These are phyloP conservation scores for Eupsittula cactorum DNA, from an alignment of 2,113 vertebrate species.

Conservation along the genomic window DNA sequence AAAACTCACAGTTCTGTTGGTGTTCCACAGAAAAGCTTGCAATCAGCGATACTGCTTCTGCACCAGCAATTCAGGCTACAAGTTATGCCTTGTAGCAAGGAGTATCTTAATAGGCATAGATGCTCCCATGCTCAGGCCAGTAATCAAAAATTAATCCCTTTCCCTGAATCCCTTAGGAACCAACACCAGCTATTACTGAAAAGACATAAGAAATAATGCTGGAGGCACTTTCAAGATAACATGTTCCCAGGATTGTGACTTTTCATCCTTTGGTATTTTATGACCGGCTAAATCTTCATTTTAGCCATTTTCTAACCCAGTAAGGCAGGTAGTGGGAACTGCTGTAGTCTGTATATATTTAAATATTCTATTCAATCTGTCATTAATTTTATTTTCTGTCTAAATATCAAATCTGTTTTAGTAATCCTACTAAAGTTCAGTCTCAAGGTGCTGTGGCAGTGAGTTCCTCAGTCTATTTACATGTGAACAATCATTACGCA, in stretches of 20 bases:
- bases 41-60: not conserved
- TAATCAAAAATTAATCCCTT: slow-evolving; percentile 35
- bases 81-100: slow-evolving; percentile 18
- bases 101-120: slow-evolving; percentile 8
- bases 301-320: not conserved
- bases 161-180: not conserved
- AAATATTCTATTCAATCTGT: not conserved
- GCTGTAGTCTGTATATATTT: not conserved
- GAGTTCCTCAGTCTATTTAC: not conserved
- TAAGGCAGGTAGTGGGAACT: not conserved
- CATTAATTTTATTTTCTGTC: not conserved
- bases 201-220: slow-evolving; percentile 6
- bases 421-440: not conserved
- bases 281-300: not conserved
- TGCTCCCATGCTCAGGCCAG: not conserved
- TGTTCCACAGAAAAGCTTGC: not conserved
- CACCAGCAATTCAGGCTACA: not conserved
- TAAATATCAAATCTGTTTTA: not conserved
- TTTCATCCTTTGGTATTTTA: not conserved
- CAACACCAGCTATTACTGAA: not conserved
- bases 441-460: not conserved
- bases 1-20: not conserved
- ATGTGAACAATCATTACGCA: not conserved
- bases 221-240: not conserved
- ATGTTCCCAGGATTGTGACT: not conserved